Evolutionary conservation across 2,113 vertebrate species (phyloP), one percentile per base, ranked within the genome.

Genomic region (Pseudorhombus dupliciocellatus): DNA sequence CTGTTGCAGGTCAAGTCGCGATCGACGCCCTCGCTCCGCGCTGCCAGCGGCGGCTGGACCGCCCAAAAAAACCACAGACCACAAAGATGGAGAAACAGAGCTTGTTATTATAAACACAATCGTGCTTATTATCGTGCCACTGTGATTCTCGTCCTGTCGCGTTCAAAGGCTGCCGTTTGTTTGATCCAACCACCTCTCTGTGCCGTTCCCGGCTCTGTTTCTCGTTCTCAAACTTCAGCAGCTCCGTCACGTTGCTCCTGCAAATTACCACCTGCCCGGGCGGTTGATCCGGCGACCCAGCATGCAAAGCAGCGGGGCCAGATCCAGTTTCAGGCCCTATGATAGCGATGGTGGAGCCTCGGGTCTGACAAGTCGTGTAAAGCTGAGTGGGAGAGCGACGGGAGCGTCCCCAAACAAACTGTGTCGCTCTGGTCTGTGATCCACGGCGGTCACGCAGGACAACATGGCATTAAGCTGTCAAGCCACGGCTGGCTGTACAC

Each of bases 391-490:
- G 1, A 21, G 71, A 10, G 73, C 53, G 70, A 67, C 56, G 48
- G 28, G 62, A n/a, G 73, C 14, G 26, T 84, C 73, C 46, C 65
- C 56, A 28, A 79, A 60, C 68, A 81, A 78, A 75, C 67, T 88
- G 66, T 76, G 81, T 90, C 87, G 79, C 73, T 79, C 73, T 9
- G 40, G 59, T 70, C 52, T 70, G 63, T 72, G 83, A 90, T 81
- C 66, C 62, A 55, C 40, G 22, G 76, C 84, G 77, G 80, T 70
- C 84, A 68, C 12, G 21, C 42, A 40, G 75, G 79, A 87, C 84
- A 89, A 84, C 83, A 28, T 90, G 78, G 70, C 82, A 92, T 93
- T 91, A 92, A 86, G 77, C 88, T 90, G 89, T 92, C 91, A 91
- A 55, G 63, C 73, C 12, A 21, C 77, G 75, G 52, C 70, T 7